phyloP scores from a whole-genome alignment of 2,113 vertebrate genomes.

The Psittacara wagleri region DNA sequence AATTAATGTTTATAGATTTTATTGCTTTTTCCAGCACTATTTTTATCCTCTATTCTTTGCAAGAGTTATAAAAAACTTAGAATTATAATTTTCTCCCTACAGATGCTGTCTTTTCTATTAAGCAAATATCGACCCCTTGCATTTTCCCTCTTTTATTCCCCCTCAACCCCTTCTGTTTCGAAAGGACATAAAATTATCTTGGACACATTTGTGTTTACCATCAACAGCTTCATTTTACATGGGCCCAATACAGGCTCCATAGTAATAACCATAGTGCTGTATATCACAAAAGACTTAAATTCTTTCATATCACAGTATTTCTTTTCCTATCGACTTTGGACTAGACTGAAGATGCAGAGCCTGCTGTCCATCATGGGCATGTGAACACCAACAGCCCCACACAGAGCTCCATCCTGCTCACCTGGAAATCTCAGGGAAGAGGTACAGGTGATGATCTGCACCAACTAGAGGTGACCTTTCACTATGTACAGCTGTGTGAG shows the following conservation, averaged over 20 bases:
- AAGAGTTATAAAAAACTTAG: slow-evolving; percentile 26
- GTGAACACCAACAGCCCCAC: not conserved
- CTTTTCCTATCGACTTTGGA: not conserved
- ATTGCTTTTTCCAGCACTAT: slow-evolving; percentile 37
- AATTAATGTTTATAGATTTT: slow-evolving; percentile 74
- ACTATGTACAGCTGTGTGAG: not conserved
- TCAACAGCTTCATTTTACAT: not conserved
- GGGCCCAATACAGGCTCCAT: not conserved
- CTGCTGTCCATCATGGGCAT: not conserved
- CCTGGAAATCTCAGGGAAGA: not conserved
- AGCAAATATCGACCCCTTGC: slow-evolving; percentile 24
- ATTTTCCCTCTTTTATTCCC: not conserved
- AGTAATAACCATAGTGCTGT: not conserved
- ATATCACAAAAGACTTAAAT: not conserved
- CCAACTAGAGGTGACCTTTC: not conserved
- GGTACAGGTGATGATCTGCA: not conserved
- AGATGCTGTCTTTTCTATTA: slow-evolving; percentile 62
- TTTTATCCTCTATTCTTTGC: slow-evolving; percentile 28
- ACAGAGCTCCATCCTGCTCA: not conserved
- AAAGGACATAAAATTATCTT: not conserved
- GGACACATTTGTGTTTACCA: not conserved
- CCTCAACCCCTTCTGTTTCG: not conserved
- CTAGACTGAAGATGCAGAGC: not conserved
- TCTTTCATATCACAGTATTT: not conserved
- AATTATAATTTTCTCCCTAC: slow-evolving; percentile 64